phyloP scores from a whole-genome alignment of 1,140 invertebrate species.

The Xylocopa sonorina region DNA sequence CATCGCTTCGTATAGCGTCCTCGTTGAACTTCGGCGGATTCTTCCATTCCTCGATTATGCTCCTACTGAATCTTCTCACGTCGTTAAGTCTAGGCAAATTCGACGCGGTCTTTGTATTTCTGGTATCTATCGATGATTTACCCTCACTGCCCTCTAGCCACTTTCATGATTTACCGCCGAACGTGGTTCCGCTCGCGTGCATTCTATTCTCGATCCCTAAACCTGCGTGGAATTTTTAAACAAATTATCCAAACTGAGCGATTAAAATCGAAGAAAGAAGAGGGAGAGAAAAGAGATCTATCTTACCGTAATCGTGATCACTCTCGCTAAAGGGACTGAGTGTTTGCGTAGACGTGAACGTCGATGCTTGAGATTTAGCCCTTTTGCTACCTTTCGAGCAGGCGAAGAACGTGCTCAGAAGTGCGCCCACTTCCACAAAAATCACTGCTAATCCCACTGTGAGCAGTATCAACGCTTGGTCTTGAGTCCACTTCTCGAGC shows the following conservation, averaged over 20 bases:
- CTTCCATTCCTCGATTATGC: slow-evolving; percentile 74
- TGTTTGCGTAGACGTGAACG: slow-evolving; percentile 78
- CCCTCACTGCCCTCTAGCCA: slow-evolving; percentile 79
- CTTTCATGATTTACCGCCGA: slow-evolving; percentile 79
- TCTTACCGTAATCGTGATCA: slow-evolving; percentile 77
- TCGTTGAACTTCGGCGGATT: slow-evolving; percentile 56
- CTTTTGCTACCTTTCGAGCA: slow-evolving; percentile 83
- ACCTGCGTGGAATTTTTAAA: slow-evolving; percentile 48
- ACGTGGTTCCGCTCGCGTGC: slow-evolving; percentile 75
- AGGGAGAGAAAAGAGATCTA: neutral
- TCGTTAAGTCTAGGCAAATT: slow-evolving; percentile 42
- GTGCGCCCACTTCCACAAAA: slow-evolving; percentile 86
- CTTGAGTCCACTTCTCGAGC: slow-evolving; percentile 89
- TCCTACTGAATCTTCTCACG: slow-evolving; percentile 50
- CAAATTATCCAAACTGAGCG: neutral
- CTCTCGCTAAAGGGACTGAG: slow-evolving; percentile 76
- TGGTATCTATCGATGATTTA: slow-evolving; percentile 48
- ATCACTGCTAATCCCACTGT: slow-evolving; percentile 85
- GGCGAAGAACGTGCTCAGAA: slow-evolving; percentile 87
- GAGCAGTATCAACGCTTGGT: slow-evolving; percentile 89
- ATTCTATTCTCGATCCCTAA: slow-evolving; percentile 76
- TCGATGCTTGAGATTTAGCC: slow-evolving; percentile 70
- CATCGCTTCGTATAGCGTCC: slow-evolving; percentile 57
- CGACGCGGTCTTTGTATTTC: slow-evolving; percentile 14
- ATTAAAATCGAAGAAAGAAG: too few species aligned